These are phyloP conservation scores for Mythimna loreyi DNA, from an alignment of 2,888 invertebrate genomes.

Conservation along the genomic window DNA sequence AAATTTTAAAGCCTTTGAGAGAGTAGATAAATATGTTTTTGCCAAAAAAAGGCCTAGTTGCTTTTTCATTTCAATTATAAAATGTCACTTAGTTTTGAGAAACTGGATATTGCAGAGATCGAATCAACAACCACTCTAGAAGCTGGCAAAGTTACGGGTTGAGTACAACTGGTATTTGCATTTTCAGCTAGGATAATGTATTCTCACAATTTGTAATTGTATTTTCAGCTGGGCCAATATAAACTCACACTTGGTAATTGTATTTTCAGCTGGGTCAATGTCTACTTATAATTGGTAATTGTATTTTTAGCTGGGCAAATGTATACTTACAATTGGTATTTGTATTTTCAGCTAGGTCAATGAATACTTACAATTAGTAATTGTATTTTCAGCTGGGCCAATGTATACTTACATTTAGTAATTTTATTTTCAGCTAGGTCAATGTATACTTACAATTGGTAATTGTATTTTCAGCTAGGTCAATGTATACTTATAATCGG, in stretches of 20 bases:
- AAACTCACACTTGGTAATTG: not conserved
- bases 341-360: too few species aligned
- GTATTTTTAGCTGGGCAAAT: not conserved
- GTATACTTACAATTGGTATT: too few species aligned
- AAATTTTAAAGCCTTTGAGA: too few species aligned
- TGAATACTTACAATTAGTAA: too few species aligned
- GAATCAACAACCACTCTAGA: not conserved
- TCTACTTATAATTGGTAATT: not conserved
- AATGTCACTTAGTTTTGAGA: not conserved
- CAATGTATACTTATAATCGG: too few species aligned
- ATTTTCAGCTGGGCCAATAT: too few species aligned
- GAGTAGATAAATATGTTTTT: too few species aligned
- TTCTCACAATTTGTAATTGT: too few species aligned
- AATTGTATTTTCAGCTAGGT: not conserved
- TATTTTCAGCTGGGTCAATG: too few species aligned
- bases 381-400: not conserved
- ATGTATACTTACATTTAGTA: too few species aligned
- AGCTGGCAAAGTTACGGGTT: not conserved
- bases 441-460: too few species aligned
- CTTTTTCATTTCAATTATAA: not conserved
- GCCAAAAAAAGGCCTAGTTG: too few species aligned
- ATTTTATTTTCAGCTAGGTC: not conserved
- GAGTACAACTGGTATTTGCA: slow-evolving; percentile 7
- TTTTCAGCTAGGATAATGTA: not conserved
- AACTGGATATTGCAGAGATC: not conserved